A percentile compares a stretch with the other conserved stretches of the same genome.
phyloP scores from a whole-genome alignment of 2,888 invertebrate genomes.

The Chrysolina haemoptera region DNA sequence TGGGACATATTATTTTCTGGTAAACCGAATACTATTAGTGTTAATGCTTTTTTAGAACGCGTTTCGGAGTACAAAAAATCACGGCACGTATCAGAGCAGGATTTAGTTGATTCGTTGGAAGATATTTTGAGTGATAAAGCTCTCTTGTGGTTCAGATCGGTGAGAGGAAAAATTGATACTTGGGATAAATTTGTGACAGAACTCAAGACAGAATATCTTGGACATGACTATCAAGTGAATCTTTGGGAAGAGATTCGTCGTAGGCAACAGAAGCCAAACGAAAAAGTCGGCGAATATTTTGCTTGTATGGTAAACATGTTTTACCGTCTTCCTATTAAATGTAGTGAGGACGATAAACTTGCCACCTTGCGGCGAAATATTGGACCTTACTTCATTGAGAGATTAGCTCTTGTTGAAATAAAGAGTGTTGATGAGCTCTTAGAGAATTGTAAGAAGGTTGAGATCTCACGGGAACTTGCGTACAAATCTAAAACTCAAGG shows the following conservation, averaged over 20 bases:
- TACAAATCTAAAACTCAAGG: too few species aligned
- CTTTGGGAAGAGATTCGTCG: constrained; percentile 19
- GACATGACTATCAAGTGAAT: constrained; percentile 19
- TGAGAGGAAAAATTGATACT: background rate
- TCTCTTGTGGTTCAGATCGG: background rate
- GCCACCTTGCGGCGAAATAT: constrained; percentile 12
- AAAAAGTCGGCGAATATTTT: constrained; percentile 19
- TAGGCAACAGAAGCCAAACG: background rate
- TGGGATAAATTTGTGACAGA: constrained; percentile 13
- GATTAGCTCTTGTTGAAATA: constrained; percentile 9
- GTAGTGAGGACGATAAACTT: constrained; percentile 13
- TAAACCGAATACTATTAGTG: constrained; percentile 19
- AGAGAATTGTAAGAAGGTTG: constrained; percentile 3
- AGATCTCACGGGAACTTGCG: constrained; percentile 19
- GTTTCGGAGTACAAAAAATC: constrained; percentile 9
- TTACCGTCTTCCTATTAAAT: background rate
- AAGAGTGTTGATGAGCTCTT: constrained; percentile 8
- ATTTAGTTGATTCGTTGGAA: constrained; percentile 17
- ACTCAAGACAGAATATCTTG: background rate
- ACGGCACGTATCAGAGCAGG: constrained; percentile 8
- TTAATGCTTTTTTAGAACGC: constrained; percentile 27
- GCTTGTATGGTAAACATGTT: constrained; percentile 25
- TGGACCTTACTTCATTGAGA: constrained; percentile 23
- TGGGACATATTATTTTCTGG: constrained; percentile 23
- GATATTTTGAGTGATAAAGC: constrained; percentile 6